Evolutionary conservation across 2,797 vertebrate genomes (phyloP), one percentile per base, ranked within the genome.

Genomic region (Rhinatrema bivittatum): DNA sequence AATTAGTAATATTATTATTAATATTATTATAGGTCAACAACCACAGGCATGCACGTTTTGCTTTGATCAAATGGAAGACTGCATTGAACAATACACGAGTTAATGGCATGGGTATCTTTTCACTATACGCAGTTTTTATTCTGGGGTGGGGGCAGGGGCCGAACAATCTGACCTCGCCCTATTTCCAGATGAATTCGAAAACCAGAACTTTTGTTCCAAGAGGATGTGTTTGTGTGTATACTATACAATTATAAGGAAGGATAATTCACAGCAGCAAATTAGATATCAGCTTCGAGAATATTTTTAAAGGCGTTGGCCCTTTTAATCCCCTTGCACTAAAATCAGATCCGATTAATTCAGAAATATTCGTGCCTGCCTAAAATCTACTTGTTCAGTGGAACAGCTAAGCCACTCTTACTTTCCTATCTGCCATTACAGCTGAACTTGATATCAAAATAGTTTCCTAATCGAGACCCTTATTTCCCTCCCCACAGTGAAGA

Each of bases 341-440:
- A 38, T 50, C 35, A 31, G 32, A 43, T 37, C 38, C 54, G 39
- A 54, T 49, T 56, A 54, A 53, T 56, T 62, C 42, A 44, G 48
- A 62, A 62, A 62, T 59, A 62, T 62, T 50, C 43, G 50, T 62
- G 42, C 40, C 44, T 43, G 42, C 48, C 46, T 52, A 50, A 61
- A 60, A 65, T 59, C 42, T 37, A 39, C 34, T 47, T 59, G 43
- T 53, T 59, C 42, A 49, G 39, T 34, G 31, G 38, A 50, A 28
- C 32, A 33, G 42, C 29, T 61, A 56, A 60, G 42, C 50, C 50
- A 47, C 32, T 39, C 44, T 29, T 35, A 32, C 40, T 26, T 36
- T 31, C 45, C 48, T 48, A 51, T 45, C 53, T 53, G 40, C 28
- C 43, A 42, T 45, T 47, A 37, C 39, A 46, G 43, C 46, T 53